These are phyloP conservation scores for Drosophila recens DNA, from an alignment of 2,888 invertebrate genomes.

Conservation along the genomic window DNA sequence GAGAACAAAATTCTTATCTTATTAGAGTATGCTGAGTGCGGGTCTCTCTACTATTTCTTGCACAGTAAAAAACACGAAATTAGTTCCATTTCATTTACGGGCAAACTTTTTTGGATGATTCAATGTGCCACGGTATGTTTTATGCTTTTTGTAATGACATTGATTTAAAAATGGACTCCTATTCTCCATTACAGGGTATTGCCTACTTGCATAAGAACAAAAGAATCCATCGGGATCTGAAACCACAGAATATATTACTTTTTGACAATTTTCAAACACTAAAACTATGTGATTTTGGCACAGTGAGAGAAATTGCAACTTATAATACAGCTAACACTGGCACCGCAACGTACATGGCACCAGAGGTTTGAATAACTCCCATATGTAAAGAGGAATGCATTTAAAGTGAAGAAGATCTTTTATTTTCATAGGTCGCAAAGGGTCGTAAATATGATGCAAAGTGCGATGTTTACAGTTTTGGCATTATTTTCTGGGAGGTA, in stretches of 20 bases:
- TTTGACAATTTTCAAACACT: neutral
- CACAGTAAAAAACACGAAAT: neutral
- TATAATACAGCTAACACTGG: neutral
- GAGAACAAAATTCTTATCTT: neutral
- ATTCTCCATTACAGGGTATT: slow-evolving; percentile 4
- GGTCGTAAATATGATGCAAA: neutral
- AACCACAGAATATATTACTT: slow-evolving; percentile 10
- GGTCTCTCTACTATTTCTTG: slow-evolving; percentile 8
- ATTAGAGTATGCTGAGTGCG: slow-evolving; percentile 12
- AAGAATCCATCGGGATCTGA: slow-evolving; percentile 18
- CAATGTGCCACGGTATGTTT: slow-evolving; percentile 20
- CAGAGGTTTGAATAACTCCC: slow-evolving; percentile 12
- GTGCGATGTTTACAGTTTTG: slow-evolving; percentile 28
- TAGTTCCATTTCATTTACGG: too few relatives aligned
- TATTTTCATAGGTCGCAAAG: neutral
- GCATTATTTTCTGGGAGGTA: slow-evolving; percentile 19
- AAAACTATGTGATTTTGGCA: slow-evolving; percentile 26
- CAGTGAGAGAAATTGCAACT: neutral
- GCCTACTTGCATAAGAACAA: slow-evolving; percentile 12
- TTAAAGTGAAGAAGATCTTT: neutral
- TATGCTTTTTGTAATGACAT: neutral
- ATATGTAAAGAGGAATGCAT: neutral
- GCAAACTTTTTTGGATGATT: slow-evolving; percentile 15
- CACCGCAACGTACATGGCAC: slow-evolving; percentile 10
- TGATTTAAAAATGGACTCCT: too few relatives aligned